A percentile compares a stretch with the other conserved stretches of the same genome.
phyloP scores from a whole-genome alignment of 2,113 vertebrate genomes.

The Aptenodytes forsteri region DNA sequence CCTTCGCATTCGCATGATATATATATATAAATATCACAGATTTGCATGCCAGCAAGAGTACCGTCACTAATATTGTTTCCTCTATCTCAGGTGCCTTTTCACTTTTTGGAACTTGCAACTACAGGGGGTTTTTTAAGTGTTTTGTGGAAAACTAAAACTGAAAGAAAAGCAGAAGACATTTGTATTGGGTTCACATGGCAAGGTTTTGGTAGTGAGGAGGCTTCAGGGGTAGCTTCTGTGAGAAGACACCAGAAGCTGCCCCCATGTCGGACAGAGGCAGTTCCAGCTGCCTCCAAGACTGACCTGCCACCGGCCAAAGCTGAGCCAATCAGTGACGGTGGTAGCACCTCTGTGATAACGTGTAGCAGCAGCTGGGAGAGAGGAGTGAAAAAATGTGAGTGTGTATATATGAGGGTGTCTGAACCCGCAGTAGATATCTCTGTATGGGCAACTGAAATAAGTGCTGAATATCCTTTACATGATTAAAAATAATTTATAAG shows the following conservation, averaged over 20 bases:
- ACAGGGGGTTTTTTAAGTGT: not conserved
- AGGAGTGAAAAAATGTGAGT: not conserved
- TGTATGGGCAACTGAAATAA: not conserved
- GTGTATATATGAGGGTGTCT: not conserved
- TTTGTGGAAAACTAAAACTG: not conserved
- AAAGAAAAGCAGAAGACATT: not conserved
- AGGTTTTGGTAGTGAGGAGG: not conserved
- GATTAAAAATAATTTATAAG: not conserved
- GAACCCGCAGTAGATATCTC: not conserved
- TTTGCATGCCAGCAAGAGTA: not conserved
- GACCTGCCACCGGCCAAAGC: too few relatives aligned
- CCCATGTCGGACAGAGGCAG: too few relatives aligned
- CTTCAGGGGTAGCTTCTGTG: not conserved
- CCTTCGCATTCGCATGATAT: not conserved
- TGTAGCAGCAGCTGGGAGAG: not conserved
- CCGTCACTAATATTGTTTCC: not conserved
- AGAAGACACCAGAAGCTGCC: not conserved
- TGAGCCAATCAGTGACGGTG: too few relatives aligned
- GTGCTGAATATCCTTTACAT: not conserved
- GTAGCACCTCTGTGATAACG: too few relatives aligned
- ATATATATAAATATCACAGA: not conserved
- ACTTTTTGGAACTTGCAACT: not conserved
- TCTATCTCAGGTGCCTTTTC: not conserved
- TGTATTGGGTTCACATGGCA: not conserved
- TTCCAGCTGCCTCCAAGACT: not conserved